Evolutionary conservation across 2,113 vertebrate species (phyloP).

Genomic region (Nannospalax galili): DNA sequence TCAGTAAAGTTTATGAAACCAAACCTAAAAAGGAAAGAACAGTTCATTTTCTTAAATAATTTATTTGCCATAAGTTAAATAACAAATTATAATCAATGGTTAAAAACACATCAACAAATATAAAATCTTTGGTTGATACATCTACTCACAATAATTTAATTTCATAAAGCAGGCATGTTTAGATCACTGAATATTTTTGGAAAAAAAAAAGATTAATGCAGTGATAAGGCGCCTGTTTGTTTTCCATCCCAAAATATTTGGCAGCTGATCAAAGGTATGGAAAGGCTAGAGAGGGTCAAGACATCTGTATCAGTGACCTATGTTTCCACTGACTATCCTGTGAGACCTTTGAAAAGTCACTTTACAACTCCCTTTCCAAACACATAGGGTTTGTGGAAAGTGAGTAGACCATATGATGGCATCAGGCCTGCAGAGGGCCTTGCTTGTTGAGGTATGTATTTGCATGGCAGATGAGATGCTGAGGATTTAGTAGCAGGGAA

Average conservation of each 20-base stretch:
- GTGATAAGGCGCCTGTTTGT: neutral
- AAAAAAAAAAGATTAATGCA: neutral
- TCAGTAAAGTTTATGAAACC: neutral
- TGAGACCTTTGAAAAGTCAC: neutral
- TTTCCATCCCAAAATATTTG: slow-evolving; percentile 1
- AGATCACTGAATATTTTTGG: neutral
- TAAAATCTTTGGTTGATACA: slow-evolving; percentile 86
- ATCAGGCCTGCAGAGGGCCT: neutral
- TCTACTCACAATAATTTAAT: slow-evolving; percentile 77
- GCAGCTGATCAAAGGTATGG: neutral
- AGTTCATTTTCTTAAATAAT: slow-evolving; percentile 82
- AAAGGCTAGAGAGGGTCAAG: neutral
- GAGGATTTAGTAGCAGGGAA: neutral
- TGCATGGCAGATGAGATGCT: neutral
- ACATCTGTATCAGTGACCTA: neutral
- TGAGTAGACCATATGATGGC: neutral
- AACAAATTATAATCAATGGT: slow-evolving; percentile 61
- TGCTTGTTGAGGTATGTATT: neutral
- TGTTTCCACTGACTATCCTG: neutral
- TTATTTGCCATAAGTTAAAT: slow-evolving; percentile 87
- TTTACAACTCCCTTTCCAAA: neutral
- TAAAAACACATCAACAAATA: slow-evolving; percentile 62
- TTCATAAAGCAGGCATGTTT: slow-evolving; percentile 40
- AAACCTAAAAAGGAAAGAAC: slow-evolving; percentile 67
- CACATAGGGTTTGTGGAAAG: neutral